Percentiles rank a stretch among this genome's conserved stretches.
phyloP scores from a whole-genome alignment of 1,140 invertebrate species.

The Eriocheir sinensis region DNA sequence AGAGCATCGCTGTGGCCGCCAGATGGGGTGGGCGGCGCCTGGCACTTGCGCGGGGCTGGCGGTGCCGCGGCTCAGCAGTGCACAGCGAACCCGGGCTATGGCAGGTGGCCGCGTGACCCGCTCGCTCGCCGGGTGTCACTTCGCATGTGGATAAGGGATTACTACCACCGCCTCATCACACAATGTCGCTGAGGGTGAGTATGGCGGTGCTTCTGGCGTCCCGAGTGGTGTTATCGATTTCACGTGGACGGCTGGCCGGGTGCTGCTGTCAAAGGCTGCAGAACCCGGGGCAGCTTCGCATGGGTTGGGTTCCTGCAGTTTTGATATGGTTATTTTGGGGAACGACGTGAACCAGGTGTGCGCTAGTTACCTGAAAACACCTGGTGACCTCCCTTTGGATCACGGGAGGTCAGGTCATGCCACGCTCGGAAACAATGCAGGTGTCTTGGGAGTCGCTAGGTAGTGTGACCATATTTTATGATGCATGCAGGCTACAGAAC shows the following conservation, averaged over 20 bases:
- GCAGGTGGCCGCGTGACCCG: conserved; percentile 59
- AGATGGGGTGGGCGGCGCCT: conserved; percentile 31
- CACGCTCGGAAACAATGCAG: too few relatives aligned
- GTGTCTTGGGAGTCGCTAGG: too few relatives aligned
- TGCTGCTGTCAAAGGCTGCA: conserved; percentile 27
- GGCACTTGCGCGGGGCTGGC: conserved; percentile 28
- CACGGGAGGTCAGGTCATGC: too few relatives aligned
- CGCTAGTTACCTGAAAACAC: neutral
- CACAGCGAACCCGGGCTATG: conserved; percentile 71
- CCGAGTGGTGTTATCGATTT: conserved; percentile 33
- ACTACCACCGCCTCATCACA: conserved; percentile 51
- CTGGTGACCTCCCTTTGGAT: too few relatives aligned
- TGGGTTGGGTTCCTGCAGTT: neutral
- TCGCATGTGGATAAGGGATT: conserved; percentile 67
- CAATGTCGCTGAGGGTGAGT: conserved; percentile 74
- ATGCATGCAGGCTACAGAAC: too few relatives aligned
- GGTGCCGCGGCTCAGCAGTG: conserved; percentile 73
- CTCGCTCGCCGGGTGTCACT: conserved; percentile 64
- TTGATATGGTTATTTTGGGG: neutral
- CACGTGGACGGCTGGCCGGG: neutral
- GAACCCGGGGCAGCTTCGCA: neutral
- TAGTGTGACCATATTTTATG: too few relatives aligned
- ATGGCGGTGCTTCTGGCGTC: neutral
- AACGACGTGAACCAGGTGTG: neutral
- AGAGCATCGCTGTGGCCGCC: neutral